Percentiles rank a stretch among this genome's conserved stretches.
phyloP scores from a whole-genome alignment of 2,113 vertebrate genomes.

The Noturus placidus region DNA sequence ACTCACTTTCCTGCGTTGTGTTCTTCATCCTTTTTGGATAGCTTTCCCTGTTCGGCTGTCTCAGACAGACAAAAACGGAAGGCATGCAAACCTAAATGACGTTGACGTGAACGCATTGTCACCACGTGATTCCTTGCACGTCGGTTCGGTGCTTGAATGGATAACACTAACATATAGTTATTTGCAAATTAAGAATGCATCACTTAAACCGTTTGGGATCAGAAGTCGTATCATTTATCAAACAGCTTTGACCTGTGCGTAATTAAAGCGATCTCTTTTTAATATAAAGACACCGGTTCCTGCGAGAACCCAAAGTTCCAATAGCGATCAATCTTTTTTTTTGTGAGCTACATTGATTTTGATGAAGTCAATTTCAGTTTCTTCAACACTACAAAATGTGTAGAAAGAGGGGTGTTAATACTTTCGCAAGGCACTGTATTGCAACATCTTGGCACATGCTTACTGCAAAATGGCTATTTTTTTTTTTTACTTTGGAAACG shows the following conservation, averaged over 20 bases:
- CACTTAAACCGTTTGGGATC: background rate
- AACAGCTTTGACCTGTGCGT: background rate
- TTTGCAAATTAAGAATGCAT: background rate
- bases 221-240: too few species aligned
- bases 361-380: too few species aligned
- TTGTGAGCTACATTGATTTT: background rate
- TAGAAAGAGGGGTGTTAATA: background rate
- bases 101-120: background rate
- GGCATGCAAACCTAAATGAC: background rate
- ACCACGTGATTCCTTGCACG: background rate
- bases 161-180: conserved; percentile 42
- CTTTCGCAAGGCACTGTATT: background rate
- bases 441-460: background rate
- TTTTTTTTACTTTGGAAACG: background rate
- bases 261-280: too few species aligned
- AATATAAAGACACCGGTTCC: background rate
- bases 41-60: too few species aligned
- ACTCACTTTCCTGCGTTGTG: background rate
- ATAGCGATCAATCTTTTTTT: too few species aligned
- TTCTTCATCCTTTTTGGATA: background rate
- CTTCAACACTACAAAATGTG: too few species aligned
- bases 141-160: conserved; percentile 51
- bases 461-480: background rate
- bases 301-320: background rate
- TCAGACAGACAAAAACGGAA: background rate